A percentile compares a stretch with the other conserved stretches of the same genome.
Evolutionary conservation across 2,113 vertebrate species (phyloP).

Genomic region (Periophthalmodon schlosseri): DNA sequence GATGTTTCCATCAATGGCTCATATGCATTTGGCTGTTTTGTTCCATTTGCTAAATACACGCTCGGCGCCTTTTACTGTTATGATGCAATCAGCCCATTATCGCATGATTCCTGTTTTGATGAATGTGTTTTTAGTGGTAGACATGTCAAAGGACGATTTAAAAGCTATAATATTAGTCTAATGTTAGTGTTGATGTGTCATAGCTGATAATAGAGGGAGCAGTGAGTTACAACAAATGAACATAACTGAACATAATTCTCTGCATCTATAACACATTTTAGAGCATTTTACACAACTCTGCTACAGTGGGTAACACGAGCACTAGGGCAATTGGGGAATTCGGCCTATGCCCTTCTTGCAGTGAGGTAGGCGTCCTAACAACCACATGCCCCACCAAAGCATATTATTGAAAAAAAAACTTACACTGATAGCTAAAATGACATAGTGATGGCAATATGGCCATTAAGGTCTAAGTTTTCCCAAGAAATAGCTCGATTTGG

Average conservation of each 20-base stretch:
- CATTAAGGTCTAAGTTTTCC: too few species aligned
- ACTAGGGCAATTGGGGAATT: not conserved
- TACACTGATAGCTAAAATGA: too few species aligned
- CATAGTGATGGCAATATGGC: too few species aligned
- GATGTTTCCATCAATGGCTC: constrained; percentile 87
- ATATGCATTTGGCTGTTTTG: constrained; percentile 78
- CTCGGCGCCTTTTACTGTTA: constrained; percentile 88
- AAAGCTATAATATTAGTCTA: constrained; percentile 82
- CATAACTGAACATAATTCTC: constrained; percentile 40
- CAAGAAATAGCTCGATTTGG: too few species aligned
- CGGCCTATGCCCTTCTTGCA: too few species aligned
- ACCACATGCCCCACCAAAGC: too few species aligned
- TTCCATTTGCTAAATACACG: constrained; percentile 76
- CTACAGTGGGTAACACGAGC: not conserved
- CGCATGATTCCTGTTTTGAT: constrained; percentile 87
- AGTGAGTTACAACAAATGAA: constrained; percentile 49
- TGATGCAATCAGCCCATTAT: constrained; percentile 90
- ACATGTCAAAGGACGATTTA: constrained; percentile 71
- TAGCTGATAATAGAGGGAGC: constrained; percentile 80
- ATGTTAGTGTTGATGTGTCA: constrained; percentile 74
- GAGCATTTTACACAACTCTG: not conserved
- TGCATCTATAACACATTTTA: constrained; percentile 15
- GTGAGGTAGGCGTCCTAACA: too few species aligned
- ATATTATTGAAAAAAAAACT: too few species aligned
- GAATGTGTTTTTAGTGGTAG: constrained; percentile 72